These are phyloP conservation scores for Saturnia japonica DNA, from an alignment of 2,888 invertebrate species.

Conservation along the genomic window DNA sequence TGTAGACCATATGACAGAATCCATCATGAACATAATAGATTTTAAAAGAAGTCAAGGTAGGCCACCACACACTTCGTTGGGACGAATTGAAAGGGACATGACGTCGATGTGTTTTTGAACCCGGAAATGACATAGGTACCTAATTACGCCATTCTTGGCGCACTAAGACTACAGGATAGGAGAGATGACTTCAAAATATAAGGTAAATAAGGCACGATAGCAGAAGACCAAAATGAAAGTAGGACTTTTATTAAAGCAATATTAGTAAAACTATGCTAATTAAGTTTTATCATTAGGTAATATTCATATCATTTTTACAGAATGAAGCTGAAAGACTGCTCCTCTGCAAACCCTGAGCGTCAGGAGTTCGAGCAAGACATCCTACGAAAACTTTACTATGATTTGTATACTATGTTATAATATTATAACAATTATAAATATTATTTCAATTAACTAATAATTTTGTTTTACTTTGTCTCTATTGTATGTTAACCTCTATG, in stretches of 20 bases:
- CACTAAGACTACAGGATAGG: no score
- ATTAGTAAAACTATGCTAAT: neutral
- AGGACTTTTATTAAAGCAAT: neutral
- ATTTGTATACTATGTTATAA: neutral
- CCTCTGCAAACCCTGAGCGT: slow-evolving; percentile 63
- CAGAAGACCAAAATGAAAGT: neutral
- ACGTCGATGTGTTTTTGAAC: no score
- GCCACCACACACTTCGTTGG: no score
- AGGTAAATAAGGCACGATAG: no score
- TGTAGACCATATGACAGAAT: no score
- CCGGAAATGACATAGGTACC: no score
- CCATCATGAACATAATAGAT: no score
- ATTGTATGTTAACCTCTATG: neutral
- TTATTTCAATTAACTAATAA: neutral
- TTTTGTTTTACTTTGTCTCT: neutral
- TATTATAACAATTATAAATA: slow-evolving; percentile 11
- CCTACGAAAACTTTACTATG: neutral
- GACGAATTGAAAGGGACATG: no score
- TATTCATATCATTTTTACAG: slow-evolving; percentile 46
- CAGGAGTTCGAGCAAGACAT: neutral
- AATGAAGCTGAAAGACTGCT: slow-evolving; percentile 73
- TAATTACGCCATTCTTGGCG: no score
- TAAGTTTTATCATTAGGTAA: neutral
- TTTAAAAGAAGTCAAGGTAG: no score
- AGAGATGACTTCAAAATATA: no score